A percentile compares a stretch with the other conserved stretches of the same genome.
Evolutionary conservation across 2,888 invertebrate genomes (phyloP).

Genomic region (Frankliniella intonsa): DNA sequence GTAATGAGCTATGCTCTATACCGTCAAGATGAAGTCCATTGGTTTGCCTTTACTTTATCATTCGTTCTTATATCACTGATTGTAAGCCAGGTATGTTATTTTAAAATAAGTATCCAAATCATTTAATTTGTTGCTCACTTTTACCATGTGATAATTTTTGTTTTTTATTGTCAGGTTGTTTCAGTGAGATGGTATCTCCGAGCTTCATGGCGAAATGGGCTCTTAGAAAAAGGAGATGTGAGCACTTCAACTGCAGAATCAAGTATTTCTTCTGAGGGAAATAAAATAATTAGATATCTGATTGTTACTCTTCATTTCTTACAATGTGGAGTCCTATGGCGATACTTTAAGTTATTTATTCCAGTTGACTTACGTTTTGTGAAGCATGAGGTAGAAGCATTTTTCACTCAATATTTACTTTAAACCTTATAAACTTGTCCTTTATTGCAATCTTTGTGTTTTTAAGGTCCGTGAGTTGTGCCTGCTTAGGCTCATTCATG

Average conservation of each 20-base stretch:
- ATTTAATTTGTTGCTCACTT: no score
- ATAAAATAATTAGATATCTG: slow-evolving; percentile 36
- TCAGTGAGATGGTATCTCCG: slow-evolving; percentile 71
- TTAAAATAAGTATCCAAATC: neutral
- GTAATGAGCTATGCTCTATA: slow-evolving; percentile 80
- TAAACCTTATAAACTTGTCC: neutral
- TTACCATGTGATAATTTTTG: slow-evolving; percentile 27
- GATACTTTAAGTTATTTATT: slow-evolving; percentile 78
- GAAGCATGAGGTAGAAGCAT: slow-evolving; percentile 65
- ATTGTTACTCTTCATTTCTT: slow-evolving; percentile 55
- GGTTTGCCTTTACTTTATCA: slow-evolving; percentile 64
- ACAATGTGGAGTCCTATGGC: slow-evolving; percentile 68
- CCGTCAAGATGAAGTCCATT: slow-evolving; percentile 59
- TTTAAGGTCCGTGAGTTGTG: slow-evolving; percentile 55
- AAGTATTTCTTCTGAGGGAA: slow-evolving; percentile 33
- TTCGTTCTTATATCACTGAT: slow-evolving; percentile 68
- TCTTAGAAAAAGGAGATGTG: slow-evolving; percentile 37
- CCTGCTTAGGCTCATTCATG: slow-evolving; percentile 77
- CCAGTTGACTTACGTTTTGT: slow-evolving; percentile 77
- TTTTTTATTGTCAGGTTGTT: slow-evolving; percentile 50
- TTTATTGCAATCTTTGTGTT: neutral
- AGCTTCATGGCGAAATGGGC: slow-evolving; percentile 34
- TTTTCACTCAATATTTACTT: neutral
- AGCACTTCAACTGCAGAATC: slow-evolving; percentile 30
- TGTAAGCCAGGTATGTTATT: slow-evolving; percentile 60